Evolutionary conservation across 2,888 invertebrate genomes (phyloP).

Genomic region (Lamellibrachia columna): DNA sequence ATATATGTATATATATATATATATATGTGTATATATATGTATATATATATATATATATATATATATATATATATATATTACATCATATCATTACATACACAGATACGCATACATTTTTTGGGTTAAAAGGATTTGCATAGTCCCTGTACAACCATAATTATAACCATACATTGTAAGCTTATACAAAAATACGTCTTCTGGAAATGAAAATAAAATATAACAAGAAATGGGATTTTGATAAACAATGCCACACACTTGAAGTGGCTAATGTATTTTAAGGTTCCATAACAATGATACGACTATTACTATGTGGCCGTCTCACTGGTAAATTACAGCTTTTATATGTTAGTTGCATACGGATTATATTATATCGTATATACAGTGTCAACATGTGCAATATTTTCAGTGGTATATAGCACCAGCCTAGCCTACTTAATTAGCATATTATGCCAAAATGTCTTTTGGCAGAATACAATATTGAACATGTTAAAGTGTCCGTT

Average conservation of each 20-base stretch:
- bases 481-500: background rate
- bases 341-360: no score
- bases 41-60: no score
- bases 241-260: background rate
- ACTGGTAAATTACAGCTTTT: background rate
- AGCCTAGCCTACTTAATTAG: background rate
- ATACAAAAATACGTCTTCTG: background rate
- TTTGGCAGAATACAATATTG: background rate
- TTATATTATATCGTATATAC: background rate
- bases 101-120: background rate
- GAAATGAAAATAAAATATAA: background rate
- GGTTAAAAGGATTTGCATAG: background rate
- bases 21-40: no score
- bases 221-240: background rate
- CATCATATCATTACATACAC: background rate
- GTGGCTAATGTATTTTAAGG: background rate
- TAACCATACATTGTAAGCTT: background rate
- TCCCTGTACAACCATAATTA: background rate
- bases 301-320: background rate
- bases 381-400: background rate
- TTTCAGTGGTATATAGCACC: background rate
- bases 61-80: no score
- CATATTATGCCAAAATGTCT: background rate
- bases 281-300: background rate
- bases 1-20: no score